phyloP scores from a whole-genome alignment of 2,888 invertebrate species.

The Argyresthia albistria region DNA sequence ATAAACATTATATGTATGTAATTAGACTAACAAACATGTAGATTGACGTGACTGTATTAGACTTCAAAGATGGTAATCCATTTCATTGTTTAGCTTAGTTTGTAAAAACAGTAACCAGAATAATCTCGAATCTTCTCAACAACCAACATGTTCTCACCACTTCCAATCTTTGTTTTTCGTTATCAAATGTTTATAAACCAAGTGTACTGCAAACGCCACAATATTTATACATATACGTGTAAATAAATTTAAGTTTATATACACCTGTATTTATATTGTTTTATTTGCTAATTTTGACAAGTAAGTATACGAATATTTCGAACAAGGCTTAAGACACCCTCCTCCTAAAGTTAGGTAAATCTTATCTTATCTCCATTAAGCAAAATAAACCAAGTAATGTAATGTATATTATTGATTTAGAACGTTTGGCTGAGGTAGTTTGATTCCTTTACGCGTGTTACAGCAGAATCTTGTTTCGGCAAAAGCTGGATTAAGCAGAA shows the following conservation, averaged over 20 bases:
- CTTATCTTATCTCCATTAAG: no score
- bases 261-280: slow-evolving; percentile 42
- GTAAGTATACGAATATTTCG: no score
- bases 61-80: neutral
- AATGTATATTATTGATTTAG: no score
- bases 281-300: neutral
- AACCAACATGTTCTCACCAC: neutral
- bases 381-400: no score
- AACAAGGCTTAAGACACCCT: no score
- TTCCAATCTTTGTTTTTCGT: slow-evolving; percentile 17
- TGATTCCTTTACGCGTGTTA: no score
- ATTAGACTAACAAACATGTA: no score
- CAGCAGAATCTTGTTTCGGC: no score
- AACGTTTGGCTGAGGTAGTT: no score
- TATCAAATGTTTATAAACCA: slow-evolving; percentile 27
- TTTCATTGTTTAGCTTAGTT: neutral
- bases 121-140: neutral
- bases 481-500: no score
- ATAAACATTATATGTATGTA: neutral
- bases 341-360: no score
- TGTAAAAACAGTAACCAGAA: neutral
- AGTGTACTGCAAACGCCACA: slow-evolving; percentile 44
- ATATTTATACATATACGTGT: slow-evolving; percentile 57
- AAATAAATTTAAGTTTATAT: slow-evolving; percentile 70
- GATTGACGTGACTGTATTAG: no score